Evolutionary conservation across 2,797 vertebrate genomes (phyloP).

Genomic region (Cygnus olor): DNA sequence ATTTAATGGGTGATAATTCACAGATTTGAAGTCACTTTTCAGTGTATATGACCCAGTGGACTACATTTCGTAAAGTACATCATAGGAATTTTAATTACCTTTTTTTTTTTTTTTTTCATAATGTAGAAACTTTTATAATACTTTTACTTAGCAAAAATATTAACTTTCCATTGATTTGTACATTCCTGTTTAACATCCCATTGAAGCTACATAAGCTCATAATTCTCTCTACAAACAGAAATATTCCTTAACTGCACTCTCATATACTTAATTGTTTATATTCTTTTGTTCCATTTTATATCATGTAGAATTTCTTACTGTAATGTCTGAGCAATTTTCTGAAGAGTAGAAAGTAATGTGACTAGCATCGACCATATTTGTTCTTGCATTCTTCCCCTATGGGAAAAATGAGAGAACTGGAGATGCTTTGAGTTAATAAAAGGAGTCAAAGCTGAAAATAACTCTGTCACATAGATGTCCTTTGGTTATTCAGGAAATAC

Average conservation of each 20-base stretch:
- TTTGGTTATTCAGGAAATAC: constrained; percentile 35
- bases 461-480: not conserved
- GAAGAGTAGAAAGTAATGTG: not conserved
- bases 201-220: not conserved
- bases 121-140: not conserved
- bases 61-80: not conserved
- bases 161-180: not conserved
- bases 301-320: not conserved
- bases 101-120: not conserved
- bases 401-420: not conserved
- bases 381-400: not conserved
- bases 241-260: not conserved
- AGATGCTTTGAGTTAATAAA: constrained; percentile 11
- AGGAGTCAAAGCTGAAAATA: constrained; percentile 32
- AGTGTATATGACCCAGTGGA: not conserved
- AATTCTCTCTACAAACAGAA: not conserved
- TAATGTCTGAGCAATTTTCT: not conserved
- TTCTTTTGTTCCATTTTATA: constrained; percentile 21
- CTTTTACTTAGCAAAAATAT: not conserved
- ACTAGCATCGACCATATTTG: not conserved
- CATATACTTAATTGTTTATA: not conserved
- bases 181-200: not conserved
- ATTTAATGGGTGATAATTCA: not conserved
- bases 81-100: not conserved
- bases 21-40: not conserved